Evolutionary conservation across 2,888 invertebrate genomes (phyloP), one percentile per base, ranked within the genome.

Genomic region (Ptychoptera albimana): DNA sequence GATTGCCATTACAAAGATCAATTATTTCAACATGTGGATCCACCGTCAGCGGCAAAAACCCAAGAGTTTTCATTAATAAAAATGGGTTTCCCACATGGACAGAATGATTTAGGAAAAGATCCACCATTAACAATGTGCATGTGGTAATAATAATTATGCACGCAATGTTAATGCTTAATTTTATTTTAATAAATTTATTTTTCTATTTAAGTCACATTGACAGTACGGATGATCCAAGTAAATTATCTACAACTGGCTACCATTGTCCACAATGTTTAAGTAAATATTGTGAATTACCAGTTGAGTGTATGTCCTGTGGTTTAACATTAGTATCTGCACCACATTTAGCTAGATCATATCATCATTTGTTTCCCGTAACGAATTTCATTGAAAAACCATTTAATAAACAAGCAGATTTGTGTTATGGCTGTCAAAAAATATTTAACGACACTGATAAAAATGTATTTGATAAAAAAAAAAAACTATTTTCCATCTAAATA

Each of bases 251-350:
- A 15, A 80, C 80, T 10, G 88, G 88, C 1, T 88, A 87, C 60
- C 75, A 85, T 56, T 91, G 89, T 55, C 89, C 91, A n/a, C 93
- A 97, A 63, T 98, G 98, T 65, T 81, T 84, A 55, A 88, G 91
- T 66, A 93, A 96, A 69, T 97, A 97, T 67, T 98, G 98, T 66
- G 92, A 96, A 62, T 71, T 99, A 55, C 98, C 98, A 0, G 89
- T 92, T 3, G 96, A 98, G 68, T 98, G 98, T 61, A 77, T 86
- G 57, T 83, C 89, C 9, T 98, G 98, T 65, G 91, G 91, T 1
- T 72, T 99, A 47, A 96, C 94, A 6, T 70, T 98, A 40, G 96
- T 96, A 11, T 94, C 97, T 1, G 97, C 98, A 2, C 96, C 97
- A 15, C 98, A 99, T 70, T 72, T 98, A 42, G 96, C 97, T 3